Percentiles rank a stretch among this genome's conserved stretches.
Conservation (phyloP, 2,113 vertebrate species). For the Passer domesticus region DNA sequence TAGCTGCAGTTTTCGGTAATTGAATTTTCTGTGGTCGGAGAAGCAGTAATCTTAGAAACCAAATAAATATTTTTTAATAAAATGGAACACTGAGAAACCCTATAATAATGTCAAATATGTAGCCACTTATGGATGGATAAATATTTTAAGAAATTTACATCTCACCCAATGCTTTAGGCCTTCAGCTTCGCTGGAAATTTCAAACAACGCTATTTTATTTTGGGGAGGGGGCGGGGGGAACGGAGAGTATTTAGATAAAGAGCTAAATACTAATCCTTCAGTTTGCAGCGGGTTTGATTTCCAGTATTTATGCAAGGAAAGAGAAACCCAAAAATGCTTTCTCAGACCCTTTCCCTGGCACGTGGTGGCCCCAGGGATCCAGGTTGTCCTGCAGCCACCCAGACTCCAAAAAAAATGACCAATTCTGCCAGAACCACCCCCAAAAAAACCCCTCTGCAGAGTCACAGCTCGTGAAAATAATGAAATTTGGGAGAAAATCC, state of each 20-base stretch:
- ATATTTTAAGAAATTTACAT: conserved; percentile 86
- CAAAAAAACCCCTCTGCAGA: neutral
- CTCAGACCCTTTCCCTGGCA: neutral
- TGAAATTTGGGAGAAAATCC: accelerated
- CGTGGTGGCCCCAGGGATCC: neutral
- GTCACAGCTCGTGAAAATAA: neutral
- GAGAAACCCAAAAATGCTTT: neutral
- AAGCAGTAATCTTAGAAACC: conserved; percentile 85
- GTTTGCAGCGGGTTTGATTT: neutral
- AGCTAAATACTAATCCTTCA: conserved; percentile 5
- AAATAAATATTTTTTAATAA: conserved; percentile 88
- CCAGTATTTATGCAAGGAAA: neutral
- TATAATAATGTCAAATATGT: conserved; percentile 84
- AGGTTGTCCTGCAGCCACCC: neutral
- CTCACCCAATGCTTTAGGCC: conserved; percentile 77
- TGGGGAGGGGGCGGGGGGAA: conserved; percentile 36
- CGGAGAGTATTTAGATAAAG: conserved; percentile 42
- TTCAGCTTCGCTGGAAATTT: conserved; percentile 73
- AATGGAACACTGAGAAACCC: conserved; percentile 83
- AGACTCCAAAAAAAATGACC: neutral
- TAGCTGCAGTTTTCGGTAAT: conserved; percentile 84
- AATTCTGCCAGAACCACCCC: neutral
- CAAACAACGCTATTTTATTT: conserved; percentile 69
- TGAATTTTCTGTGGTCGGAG: conserved; percentile 85
- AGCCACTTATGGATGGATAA: conserved; percentile 83